Evolutionary conservation across 2,888 invertebrate genomes (phyloP).

Genomic region (Pristionchus mayeri): DNA sequence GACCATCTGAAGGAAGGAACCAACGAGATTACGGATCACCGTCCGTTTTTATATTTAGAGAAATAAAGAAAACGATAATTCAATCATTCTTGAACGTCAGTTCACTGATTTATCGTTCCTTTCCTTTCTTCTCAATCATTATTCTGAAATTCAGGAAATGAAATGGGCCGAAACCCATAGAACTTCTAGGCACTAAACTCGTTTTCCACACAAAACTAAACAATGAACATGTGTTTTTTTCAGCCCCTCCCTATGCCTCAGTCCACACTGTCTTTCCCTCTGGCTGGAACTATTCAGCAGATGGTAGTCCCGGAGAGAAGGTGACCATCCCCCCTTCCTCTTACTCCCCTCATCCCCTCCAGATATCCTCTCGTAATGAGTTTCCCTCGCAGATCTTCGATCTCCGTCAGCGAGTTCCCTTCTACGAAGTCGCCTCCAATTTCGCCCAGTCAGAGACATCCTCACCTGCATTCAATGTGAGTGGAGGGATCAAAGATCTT

Average conservation of each 20-base stretch:
- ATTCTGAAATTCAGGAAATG: too few species aligned
- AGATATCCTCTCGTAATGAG: neutral
- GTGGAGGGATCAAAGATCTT: too few species aligned
- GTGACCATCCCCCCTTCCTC: too few species aligned
- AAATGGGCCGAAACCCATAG: too few species aligned
- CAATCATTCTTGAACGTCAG: too few species aligned
- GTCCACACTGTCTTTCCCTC: constrained; percentile 70
- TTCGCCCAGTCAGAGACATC: constrained; percentile 19
- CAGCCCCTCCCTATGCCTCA: constrained; percentile 70
- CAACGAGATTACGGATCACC: neutral
- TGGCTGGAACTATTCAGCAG: constrained; percentile 70
- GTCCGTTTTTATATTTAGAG: neutral
- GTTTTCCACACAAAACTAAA: too few species aligned
- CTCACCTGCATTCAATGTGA: constrained; percentile 28
- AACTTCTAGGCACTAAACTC: too few species aligned
- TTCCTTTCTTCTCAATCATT: too few species aligned
- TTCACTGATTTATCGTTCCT: too few species aligned
- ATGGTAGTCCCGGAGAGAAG: constrained; percentile 56
- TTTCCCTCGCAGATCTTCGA: constrained; percentile 24
- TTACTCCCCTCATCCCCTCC: neutral
- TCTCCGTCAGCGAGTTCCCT: constrained; percentile 40
- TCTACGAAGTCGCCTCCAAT: constrained; percentile 34
- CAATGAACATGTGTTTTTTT: neutral
- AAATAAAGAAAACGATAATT: neutral
- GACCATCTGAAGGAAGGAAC: neutral